These are phyloP conservation scores for Drosophila aldrichi DNA, from an alignment of 2,888 invertebrate genomes.

Conservation along the genomic window DNA sequence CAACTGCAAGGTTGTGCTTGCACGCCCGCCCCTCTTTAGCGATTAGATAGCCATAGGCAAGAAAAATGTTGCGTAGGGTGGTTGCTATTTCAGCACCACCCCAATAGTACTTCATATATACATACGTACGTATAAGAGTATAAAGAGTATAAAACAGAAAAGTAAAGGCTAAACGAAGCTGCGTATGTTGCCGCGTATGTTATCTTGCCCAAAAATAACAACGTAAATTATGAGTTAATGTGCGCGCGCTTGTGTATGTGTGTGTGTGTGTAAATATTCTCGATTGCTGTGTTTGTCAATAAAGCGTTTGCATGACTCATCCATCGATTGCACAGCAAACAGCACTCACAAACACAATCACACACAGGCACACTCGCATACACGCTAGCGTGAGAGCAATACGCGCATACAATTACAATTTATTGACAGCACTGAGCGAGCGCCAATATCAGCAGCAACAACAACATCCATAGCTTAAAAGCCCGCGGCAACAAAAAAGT, in stretches of 20 bases:
- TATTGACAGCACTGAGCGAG: conserved; percentile 62
- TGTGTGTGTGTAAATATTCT: conserved; percentile 71
- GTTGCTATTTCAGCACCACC: conserved; percentile 12
- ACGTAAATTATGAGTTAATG: conserved; percentile 81
- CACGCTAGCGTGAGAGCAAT: conserved; percentile 36
- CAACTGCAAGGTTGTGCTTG: conserved; percentile 49
- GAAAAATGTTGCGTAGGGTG: conserved; percentile 26
- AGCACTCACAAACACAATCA: conserved; percentile 21
- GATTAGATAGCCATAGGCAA: conserved; percentile 41
- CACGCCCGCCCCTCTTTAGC: conserved; percentile 12
- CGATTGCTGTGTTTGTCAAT: conserved; percentile 69
- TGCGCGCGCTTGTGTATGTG: conserved; percentile 38
- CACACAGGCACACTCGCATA: neutral
- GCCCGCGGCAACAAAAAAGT: conserved; percentile 61
- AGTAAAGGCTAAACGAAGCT: conserved; percentile 26
- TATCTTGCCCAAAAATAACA: conserved; percentile 75
- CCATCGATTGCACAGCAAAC: conserved; percentile 57
- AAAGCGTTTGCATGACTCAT: conserved; percentile 67
- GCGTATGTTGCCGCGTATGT: conserved; percentile 51
- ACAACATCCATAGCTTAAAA: conserved; percentile 62
- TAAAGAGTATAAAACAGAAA: neutral
- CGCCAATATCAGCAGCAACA: conserved; percentile 58
- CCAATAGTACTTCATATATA: neutral
- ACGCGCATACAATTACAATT: conserved; percentile 59
- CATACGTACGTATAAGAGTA: neutral